Percentiles rank a stretch among this genome's conserved stretches.
Conservation (phyloP, 2,888 invertebrate genomes). For the Mythimna pallens region DNA sequence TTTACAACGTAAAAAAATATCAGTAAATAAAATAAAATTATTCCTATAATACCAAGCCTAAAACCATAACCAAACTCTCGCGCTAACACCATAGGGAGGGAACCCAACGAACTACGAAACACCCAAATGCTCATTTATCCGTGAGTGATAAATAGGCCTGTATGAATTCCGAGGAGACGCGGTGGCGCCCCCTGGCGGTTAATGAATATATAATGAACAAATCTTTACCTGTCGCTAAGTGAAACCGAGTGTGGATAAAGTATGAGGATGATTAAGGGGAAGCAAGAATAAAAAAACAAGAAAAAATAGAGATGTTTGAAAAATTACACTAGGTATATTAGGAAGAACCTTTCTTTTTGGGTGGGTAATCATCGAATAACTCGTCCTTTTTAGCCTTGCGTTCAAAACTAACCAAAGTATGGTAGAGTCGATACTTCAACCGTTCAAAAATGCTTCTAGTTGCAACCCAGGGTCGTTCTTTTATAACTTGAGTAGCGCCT, state of each 20-base stretch:
- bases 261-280: constrained; percentile 29
- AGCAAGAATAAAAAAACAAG: neutral
- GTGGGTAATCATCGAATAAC: no score
- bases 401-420: no score
- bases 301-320: neutral
- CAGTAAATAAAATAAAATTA: no score
- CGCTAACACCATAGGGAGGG: constrained; percentile 60
- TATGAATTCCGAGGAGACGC: constrained; percentile 75
- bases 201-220: constrained; percentile 85
- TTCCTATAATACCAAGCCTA: neutral
- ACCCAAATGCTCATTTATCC: constrained; percentile 84
- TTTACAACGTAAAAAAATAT: no score
- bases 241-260: constrained; percentile 59
- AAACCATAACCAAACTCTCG: constrained; percentile 43
- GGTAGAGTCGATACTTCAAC: no score
- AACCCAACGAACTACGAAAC: constrained; percentile 72
- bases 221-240: constrained; percentile 73
- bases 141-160: constrained; percentile 86
- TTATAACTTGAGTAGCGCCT: no score
- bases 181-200: constrained; percentile 64
- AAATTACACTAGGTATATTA: no score
- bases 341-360: no score
- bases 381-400: no score
- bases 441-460: no score
- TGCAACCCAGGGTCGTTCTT: no score